Conservation (phyloP, 2,888 invertebrate genomes). For the Amblyjoppa fuscipennis region DNA sequence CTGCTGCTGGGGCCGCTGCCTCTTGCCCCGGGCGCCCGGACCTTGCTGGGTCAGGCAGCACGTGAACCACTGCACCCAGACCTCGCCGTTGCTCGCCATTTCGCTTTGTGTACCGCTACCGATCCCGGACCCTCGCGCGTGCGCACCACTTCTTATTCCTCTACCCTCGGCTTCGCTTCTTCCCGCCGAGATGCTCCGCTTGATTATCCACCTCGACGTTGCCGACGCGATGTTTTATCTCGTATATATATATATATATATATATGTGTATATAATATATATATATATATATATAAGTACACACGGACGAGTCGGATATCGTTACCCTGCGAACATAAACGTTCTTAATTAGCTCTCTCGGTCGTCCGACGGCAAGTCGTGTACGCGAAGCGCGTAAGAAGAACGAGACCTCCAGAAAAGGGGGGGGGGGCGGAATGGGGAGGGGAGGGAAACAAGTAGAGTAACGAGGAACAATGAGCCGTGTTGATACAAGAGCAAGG, state of each 20-base stretch:
- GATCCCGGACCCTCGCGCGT: slow-evolving; percentile 7
- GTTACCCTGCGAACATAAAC: slow-evolving; percentile 54
- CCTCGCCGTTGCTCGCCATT: slow-evolving; percentile 92
- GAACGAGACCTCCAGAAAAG: background rate
- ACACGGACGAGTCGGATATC: slow-evolving; percentile 10
- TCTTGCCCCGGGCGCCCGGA: slow-evolving; percentile 87
- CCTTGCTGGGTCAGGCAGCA: slow-evolving; percentile 95
- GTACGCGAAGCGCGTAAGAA: slow-evolving; percentile 12
- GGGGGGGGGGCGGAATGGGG: background rate
- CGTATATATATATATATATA: background rate
- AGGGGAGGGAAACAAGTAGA: slow-evolving; percentile 15
- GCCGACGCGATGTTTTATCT: slow-evolving; percentile 38
- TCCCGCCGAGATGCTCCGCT: slow-evolving; percentile 23
- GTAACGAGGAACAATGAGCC: slow-evolving; percentile 52
- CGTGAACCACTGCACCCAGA: slow-evolving; percentile 97
- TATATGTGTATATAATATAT: too few species aligned
- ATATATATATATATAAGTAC: too few species aligned
- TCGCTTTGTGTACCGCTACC: slow-evolving; percentile 22
- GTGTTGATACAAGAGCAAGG: slow-evolving; percentile 40
- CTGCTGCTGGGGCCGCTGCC: slow-evolving; percentile 84
- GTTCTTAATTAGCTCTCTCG: slow-evolving; percentile 43
- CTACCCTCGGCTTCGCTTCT: background rate
- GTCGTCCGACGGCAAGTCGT: slow-evolving; percentile 4
- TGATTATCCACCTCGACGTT: slow-evolving; percentile 37
- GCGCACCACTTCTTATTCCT: slow-evolving; percentile 6